phyloP scores from a whole-genome alignment of 2,797 vertebrate genomes.

The Schizothorax lantsangensis region DNA sequence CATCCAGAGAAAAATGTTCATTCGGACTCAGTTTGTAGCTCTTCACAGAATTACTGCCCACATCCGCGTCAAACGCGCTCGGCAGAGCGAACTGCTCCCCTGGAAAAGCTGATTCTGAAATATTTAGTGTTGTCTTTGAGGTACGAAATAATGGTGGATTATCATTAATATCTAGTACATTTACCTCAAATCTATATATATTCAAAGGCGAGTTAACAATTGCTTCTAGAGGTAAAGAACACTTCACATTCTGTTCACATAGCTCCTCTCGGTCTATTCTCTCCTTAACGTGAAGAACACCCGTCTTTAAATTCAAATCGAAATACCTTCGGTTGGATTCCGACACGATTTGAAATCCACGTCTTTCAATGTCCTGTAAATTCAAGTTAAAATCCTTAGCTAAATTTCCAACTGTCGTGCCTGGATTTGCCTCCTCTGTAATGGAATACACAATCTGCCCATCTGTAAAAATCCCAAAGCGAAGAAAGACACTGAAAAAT shows the following conservation, averaged over 20 bases:
- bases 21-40: conserved; percentile 85
- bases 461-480: conserved; percentile 64
- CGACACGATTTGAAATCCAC: conserved; percentile 82
- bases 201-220: conserved; percentile 72
- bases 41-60: conserved; percentile 84
- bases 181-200: conserved; percentile 65
- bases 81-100: conserved; percentile 84
- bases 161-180: conserved; percentile 73
- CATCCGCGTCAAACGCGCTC: conserved; percentile 83
- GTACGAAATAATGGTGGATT: conserved; percentile 61
- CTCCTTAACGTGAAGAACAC: conserved; percentile 71
- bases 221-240: conserved; percentile 75
- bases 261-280: conserved; percentile 76
- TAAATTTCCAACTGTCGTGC: conserved; percentile 85
- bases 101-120: conserved; percentile 69
- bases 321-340: conserved; percentile 78
- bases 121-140: conserved; percentile 49
- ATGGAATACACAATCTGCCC: conserved; percentile 83
- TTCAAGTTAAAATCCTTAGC: conserved; percentile 85
- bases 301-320: conserved; percentile 75
- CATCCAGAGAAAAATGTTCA: conserved; percentile 85
- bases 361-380: conserved; percentile 78
- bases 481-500: conserved; percentile 30
- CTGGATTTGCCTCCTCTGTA: conserved; percentile 83
- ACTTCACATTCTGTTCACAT: conserved; percentile 70